These are phyloP conservation scores for Parambassis ranga DNA, from an alignment of 2,797 vertebrate species.

Conservation along the genomic window DNA sequence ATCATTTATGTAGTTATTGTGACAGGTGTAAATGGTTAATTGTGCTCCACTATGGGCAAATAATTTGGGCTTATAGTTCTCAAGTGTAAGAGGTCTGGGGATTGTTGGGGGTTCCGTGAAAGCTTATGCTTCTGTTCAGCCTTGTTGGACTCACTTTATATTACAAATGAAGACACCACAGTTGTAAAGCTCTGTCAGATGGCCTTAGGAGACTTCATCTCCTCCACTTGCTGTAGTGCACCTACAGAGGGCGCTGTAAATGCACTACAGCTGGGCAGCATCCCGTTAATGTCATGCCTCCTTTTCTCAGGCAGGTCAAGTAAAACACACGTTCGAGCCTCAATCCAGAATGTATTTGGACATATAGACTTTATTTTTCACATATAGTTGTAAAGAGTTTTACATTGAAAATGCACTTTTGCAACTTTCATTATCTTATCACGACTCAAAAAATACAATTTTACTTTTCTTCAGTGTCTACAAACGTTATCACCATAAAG, in stretches of 20 bases:
- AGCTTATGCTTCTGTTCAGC: no score
- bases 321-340: constrained; percentile 19
- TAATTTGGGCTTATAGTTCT: no score
- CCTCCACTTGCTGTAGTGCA: not conserved
- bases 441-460: constrained; percentile 52
- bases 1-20: no score
- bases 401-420: constrained; percentile 56
- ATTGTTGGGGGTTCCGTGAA: no score
- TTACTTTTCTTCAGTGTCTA: constrained; percentile 64
- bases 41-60: no score
- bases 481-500: constrained; percentile 52
- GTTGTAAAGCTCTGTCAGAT: not conserved
- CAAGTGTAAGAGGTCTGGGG: no score
- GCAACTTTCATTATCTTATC: constrained; percentile 32
- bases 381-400: constrained; percentile 49
- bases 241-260: constrained; percentile 10
- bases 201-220: not conserved
- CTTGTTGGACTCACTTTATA: no score
- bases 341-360: constrained; percentile 30
- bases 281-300: not conserved
- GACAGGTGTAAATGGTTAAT: not conserved
- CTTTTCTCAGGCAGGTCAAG: not conserved
- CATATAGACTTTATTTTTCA: constrained; percentile 66
- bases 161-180: constrained; percentile 14
- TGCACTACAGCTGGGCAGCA: no score